Evolutionary conservation across 2,113 vertebrate species (phyloP), one percentile per base, ranked within the genome.

Genomic region (Stigmatopora argus): DNA sequence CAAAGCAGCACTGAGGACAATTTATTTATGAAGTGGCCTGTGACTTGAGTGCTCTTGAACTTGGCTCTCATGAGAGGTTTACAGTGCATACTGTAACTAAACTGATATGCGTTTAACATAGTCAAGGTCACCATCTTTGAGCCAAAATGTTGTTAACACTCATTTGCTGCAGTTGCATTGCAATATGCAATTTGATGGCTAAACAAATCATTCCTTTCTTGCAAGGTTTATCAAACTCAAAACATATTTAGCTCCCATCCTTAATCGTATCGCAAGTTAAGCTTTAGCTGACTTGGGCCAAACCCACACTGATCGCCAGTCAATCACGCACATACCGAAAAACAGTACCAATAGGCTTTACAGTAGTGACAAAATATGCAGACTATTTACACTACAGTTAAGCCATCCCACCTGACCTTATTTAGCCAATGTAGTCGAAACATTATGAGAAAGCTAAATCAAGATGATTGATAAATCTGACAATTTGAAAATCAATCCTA

Each of bases 11-110:
- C 66, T 46, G 74, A 65, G 75, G 65, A 75, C 70, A 57, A 83
- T 78, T 84, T 86, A 83, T 84, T 86, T 70, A 86, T 84, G 78
- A 84, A 83, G 72, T 78, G 77, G 66, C 72, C 65, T 51, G 56
- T 82, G 81, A 82, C 77, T 83, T 80, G 69, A 82, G 77, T 80
- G 59, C 59, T 45, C 59, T 61, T 61, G 59, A 61, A 61, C 59
- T 61, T 19, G 19, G 71, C 75, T 80, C 75, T 78, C 78, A 69
- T 59, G 45, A 71, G 66, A 69, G 73, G 65, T 78, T 82, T 75
- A 71, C 65, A 61, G 64, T 51, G 63, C 51, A 63, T 48, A 56
- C 64, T 66, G 58, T 73, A 79, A 62, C 52, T 67, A 78, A 71
- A 62, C 61, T 66, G 60, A 77, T 72, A 63, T 77, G 63, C 66